phyloP scores from a whole-genome alignment of 53 echinoderm and acorn worm genomes.

The Antedon mediterranea region DNA sequence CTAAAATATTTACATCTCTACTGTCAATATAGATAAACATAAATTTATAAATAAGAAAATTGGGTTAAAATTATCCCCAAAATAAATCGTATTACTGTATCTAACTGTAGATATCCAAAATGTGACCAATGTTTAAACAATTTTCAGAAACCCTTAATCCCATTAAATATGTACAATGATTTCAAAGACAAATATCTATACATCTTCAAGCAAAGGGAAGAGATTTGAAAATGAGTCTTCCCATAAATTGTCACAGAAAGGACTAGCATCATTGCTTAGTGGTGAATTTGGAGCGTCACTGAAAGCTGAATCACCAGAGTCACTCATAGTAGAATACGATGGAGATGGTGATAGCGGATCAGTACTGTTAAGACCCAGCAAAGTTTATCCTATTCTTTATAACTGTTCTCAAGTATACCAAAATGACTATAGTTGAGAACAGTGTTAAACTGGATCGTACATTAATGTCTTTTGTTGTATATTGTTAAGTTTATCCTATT shows the following conservation, averaged over 20 bases:
- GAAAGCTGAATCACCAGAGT: constrained; percentile 47
- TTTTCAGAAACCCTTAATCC: too few relatives aligned
- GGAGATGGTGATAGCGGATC: background rate
- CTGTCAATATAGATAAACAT: background rate
- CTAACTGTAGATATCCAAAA: too few relatives aligned
- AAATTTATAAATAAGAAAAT: background rate
- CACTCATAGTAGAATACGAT: background rate
- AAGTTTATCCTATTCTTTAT: too few relatives aligned
- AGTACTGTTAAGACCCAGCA: background rate
- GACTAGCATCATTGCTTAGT: constrained; percentile 36
- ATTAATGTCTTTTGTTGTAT: too few relatives aligned
- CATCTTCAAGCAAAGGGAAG: constrained; percentile 57
- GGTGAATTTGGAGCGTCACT: constrained; percentile 58
- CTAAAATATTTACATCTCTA: background rate
- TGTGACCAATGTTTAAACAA: too few relatives aligned
- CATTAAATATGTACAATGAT: background rate
- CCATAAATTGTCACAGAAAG: constrained; percentile 59
- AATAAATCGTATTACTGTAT: too few relatives aligned
- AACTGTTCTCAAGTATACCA: too few relatives aligned
- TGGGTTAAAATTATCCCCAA: too few relatives aligned
- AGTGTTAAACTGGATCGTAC: too few relatives aligned
- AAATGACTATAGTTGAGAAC: too few relatives aligned
- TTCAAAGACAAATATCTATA: background rate
- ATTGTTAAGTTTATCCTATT: too few relatives aligned
- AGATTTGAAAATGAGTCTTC: constrained; percentile 88